Conservation (phyloP, 2,888 invertebrate genomes). For the Luperina testacea region DNA sequence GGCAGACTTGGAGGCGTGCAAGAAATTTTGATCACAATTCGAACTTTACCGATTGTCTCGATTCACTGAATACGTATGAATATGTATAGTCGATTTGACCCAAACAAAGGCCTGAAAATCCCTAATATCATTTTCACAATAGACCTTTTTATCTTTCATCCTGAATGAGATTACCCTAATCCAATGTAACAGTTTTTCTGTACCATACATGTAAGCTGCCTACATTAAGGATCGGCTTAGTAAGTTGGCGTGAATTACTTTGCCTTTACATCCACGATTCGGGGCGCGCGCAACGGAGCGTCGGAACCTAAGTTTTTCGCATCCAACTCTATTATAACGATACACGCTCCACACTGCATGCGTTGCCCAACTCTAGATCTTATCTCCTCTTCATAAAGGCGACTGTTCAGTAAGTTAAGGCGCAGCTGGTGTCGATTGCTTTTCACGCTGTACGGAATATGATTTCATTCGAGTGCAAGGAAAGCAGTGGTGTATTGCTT, state of each 20-base stretch:
- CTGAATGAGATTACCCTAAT: conserved; percentile 36
- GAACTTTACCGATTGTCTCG: conserved; percentile 26
- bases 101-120: conserved; percentile 22
- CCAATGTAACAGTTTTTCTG: conserved; percentile 28
- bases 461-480: conserved; percentile 80
- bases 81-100: conserved; percentile 28
- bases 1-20: conserved; percentile 12
- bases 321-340: conserved; percentile 69
- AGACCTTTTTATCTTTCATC: conserved; percentile 38
- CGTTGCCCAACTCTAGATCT: conserved; percentile 63
- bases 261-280: conserved; percentile 62
- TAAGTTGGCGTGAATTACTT: conserved; percentile 51
- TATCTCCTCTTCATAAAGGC: conserved; percentile 61
- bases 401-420: conserved; percentile 47
- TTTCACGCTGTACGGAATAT: conserved; percentile 79
- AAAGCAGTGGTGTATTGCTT: conserved; percentile 79
- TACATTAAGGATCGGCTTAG: conserved; percentile 30
- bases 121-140: conserved; percentile 44
- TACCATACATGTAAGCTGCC: conserved; percentile 17
- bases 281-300: conserved; percentile 75
- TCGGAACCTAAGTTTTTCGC: conserved; percentile 73
- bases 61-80: conserved; percentile 36
- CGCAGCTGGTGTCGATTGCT: conserved; percentile 74
- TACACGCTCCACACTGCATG: conserved; percentile 55
- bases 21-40: conserved; percentile 24